Conservation (phyloP, 2,888 invertebrate genomes). For the Parnassius apollo region DNA sequence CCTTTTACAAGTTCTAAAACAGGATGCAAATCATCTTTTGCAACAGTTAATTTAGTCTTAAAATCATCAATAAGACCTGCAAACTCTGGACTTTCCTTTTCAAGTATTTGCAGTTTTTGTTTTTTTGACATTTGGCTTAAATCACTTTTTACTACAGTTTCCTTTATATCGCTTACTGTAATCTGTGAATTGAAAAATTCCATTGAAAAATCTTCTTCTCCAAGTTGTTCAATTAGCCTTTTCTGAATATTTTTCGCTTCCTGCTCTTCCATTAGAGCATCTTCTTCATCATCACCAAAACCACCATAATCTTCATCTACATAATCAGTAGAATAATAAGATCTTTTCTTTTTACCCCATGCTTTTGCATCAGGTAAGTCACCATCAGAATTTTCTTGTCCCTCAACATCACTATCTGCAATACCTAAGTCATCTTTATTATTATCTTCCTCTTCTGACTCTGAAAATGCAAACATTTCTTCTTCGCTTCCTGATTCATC, state of each 20-base stretch:
- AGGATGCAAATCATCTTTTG: constrained; percentile 84
- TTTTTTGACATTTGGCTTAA: constrained; percentile 87
- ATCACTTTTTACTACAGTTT: constrained; percentile 86
- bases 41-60: constrained; percentile 85
- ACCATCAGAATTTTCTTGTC: constrained; percentile 84
- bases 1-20: constrained; percentile 83
- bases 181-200: constrained; percentile 77
- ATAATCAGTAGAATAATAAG: constrained; percentile 93
- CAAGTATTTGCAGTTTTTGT: constrained; percentile 88
- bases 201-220: constrained; percentile 87
- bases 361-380: constrained; percentile 90
- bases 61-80: constrained; percentile 89
- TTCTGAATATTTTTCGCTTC: constrained; percentile 91
- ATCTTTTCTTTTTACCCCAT: constrained; percentile 91
- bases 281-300: constrained; percentile 84
- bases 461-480: constrained; percentile 84
- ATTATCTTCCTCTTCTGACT: constrained; percentile 69
- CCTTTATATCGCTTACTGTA: constrained; percentile 63
- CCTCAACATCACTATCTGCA: constrained; percentile 90
- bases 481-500: constrained; percentile 81
- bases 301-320: constrained; percentile 93
- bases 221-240: constrained; percentile 87
- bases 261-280: constrained; percentile 88
- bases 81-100: constrained; percentile 94
- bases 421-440: constrained; percentile 69